Evolutionary conservation across 2,113 vertebrate genomes (phyloP).

Genomic region (Kobus ellipsiprymnus): DNA sequence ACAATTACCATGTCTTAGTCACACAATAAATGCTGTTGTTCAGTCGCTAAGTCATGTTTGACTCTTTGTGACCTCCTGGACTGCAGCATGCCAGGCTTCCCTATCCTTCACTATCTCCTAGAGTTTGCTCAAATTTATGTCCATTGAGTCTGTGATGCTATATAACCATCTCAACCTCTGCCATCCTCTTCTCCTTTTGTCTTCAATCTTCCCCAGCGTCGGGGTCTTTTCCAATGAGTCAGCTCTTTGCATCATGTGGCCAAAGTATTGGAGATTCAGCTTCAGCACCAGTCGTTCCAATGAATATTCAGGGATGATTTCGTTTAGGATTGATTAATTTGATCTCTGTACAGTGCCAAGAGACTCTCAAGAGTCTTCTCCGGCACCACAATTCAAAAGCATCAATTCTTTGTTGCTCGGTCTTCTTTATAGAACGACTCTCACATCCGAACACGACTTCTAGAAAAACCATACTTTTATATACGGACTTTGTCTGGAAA

Average conservation of each 20-base stretch:
- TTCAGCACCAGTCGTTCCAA: not conserved
- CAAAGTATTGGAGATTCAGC: not conserved
- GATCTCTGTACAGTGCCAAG: not conserved
- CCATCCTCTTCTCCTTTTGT: not conserved
- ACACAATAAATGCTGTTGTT: not conserved
- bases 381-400: not conserved
- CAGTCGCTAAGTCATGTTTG: not conserved
- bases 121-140: not conserved
- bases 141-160: not conserved
- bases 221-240: not conserved
- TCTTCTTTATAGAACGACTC: not conserved
- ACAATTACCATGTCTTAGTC: not conserved
- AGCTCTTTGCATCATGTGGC: not conserved
- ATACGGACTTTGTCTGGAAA: not conserved
- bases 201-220: not conserved
- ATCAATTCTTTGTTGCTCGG: not conserved
- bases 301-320: not conserved
- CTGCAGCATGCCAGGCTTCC: not conserved
- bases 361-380: not conserved
- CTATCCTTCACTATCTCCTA: not conserved
- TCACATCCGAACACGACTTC: not conserved
- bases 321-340: not conserved
- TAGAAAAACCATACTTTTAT: not conserved
- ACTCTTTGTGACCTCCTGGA: not conserved
- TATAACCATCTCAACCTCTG: not conserved